Evolutionary conservation across 2,113 vertebrate species (phyloP), one percentile per base, ranked within the genome.

Genomic region (Onychorhynchus coronatus): DNA sequence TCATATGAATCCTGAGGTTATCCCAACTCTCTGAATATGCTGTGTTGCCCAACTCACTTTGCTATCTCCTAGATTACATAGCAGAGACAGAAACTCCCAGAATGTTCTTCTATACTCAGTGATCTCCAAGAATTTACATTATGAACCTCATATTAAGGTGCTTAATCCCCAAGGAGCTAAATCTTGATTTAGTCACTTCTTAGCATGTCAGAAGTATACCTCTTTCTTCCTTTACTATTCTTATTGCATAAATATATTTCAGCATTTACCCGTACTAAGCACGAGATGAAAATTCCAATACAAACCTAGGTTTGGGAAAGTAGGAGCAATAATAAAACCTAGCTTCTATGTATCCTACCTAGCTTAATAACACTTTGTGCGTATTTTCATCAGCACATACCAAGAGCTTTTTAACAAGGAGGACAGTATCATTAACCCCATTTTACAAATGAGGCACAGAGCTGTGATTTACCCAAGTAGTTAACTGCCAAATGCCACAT

Each of bases 401-500:
- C 79, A 88, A 66, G 65, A 97, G 72, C 50, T 86, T 90, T 95
- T 81, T 84, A 93, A 91, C 92, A 93, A 91, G 76, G 58, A 93
- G 78, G 85, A 90, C 91, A 92, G 42, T 21, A 59, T 33, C 79
- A 93, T 95, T 96, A 92, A 94, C 94, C 92, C 79, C 86, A 59
- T 97, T 96, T 88, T 70, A 89, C 63, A 94, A 93, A 93, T 66
- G 68, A 92, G 79, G 82, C 91, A 75, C 94, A 93, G 79, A 95
- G 79, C 90, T 88, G 94, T 91, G 91, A 96, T 97, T 88, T 95
- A 89, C 46, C n/a, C 12, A 42, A 47, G 79, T 83, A 93, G 66
- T 49, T 73, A 92, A 85, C 35, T 46, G 46, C 42, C 59, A 84
- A 62, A 80, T 15, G 58, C 72, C 39, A 46, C 27, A 12, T 80